Evolutionary conservation across 2,888 invertebrate species (phyloP), one percentile per base, ranked within the genome.

Genomic region (Drosophila mimica): DNA sequence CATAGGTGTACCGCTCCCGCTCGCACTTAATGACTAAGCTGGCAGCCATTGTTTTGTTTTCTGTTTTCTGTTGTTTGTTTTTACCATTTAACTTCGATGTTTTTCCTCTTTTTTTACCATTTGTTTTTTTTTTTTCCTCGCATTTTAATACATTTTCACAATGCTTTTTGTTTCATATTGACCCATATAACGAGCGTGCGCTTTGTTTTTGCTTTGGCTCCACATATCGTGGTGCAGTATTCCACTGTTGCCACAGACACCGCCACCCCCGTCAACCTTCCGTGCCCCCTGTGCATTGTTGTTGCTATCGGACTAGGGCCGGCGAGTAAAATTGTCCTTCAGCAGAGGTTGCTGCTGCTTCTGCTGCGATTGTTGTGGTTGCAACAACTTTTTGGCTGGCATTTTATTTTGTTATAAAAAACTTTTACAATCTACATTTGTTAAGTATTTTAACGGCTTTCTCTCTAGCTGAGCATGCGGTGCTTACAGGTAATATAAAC

Each of bases 361-460:
- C 68, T 61, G 36, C 58, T 57, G 57, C 73, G 61, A 66, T 58
- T 70, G 74, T 59, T 62, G 69, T 38, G 52, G 68, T 51, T 74
- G 71, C 61, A 77, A 73, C 79, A 75, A 84, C 68, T 74, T 75
- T 81, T 74, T 75, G 48, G 70, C 70, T 65, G 71, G 57, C 65
- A 78, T 85, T 87, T 83, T 83, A 83, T 90, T 82, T 82, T 87
- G 81, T 79, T 87, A 76, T 79, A 70, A 51, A 77, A 87, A 90
- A 88, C 79, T 87, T 88, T 87, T 83, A 81, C 88, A 91, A 90
- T 88, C 91, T 90, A 81, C 83, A 88, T 90, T 85, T 90, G 91
- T 91, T 91, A 91, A 91, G 89, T 91, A 90, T 91, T 91, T 91
- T 90, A 83, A 88, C 88, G 89, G 85, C 76, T 81, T 76, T 56